Percentiles rank a stretch among this genome's conserved stretches.
These are phyloP conservation scores for Rhopalosiphum padi DNA, from an alignment of 1,140 invertebrate species.

Conservation along the genomic window DNA sequence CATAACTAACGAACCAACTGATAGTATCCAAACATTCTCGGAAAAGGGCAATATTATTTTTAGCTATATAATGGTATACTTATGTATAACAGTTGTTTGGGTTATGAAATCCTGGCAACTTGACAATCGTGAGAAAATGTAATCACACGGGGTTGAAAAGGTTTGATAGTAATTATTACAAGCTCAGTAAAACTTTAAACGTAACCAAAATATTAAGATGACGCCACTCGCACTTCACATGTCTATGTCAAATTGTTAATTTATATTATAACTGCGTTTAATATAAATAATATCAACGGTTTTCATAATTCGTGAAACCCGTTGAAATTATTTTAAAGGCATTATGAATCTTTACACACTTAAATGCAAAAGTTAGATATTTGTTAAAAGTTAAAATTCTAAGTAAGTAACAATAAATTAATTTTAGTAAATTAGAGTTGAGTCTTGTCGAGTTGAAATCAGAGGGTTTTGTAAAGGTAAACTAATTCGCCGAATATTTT, in stretches of 20 bases:
- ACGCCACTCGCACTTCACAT: neutral
- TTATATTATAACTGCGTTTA: neutral
- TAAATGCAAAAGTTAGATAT: neutral
- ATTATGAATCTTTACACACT: neutral
- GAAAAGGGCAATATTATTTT: neutral
- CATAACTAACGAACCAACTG: neutral
- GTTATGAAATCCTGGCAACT: neutral
- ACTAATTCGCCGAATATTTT: neutral
- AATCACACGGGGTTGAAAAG: neutral
- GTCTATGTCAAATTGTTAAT: neutral
- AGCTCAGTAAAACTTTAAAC: neutral
- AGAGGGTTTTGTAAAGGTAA: neutral
- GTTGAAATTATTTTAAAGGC: neutral
- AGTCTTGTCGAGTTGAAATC: neutral
- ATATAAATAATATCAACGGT: neutral
- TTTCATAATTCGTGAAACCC: neutral
- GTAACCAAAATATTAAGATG: neutral
- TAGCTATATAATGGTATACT: neutral
- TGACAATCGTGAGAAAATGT: neutral
- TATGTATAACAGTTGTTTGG: neutral
- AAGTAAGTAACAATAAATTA: neutral
- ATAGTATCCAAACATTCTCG: neutral
- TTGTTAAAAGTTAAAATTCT: neutral
- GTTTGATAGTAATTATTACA: neutral
- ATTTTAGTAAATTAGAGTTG: neutral